These are phyloP conservation scores for Pelodiscus sinensis DNA, from an alignment of 2,113 vertebrate species.

Conservation along the genomic window DNA sequence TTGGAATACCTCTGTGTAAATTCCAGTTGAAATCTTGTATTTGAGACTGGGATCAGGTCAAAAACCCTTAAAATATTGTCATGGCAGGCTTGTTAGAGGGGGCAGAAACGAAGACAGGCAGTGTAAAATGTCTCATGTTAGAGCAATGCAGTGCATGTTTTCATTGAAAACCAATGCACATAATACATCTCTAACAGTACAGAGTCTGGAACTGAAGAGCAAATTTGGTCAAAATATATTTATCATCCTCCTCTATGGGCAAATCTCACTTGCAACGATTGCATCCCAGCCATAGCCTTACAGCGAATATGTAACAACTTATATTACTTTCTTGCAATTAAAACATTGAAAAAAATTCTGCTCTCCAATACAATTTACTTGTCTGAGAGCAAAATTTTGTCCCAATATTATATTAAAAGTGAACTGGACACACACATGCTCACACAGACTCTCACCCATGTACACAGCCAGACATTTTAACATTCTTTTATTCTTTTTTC, in stretches of 20 bases:
- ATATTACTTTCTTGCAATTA: not conserved
- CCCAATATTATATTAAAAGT: slow-evolving; percentile 10
- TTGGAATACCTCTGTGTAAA: not conserved
- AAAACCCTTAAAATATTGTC: not conserved
- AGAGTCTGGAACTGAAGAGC: not conserved
- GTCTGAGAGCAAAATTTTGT: slow-evolving; percentile 37
- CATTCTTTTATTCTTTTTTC: not conserved
- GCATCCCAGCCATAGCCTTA: rapidly evolving
- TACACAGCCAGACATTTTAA: not conserved
- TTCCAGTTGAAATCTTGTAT: not conserved
- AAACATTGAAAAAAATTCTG: not conserved
- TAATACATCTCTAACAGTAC: rapidly evolving
- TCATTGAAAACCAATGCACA: not conserved
- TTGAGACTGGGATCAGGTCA: not conserved
- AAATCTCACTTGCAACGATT: not conserved
- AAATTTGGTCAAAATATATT: not conserved
- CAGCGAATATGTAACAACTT: not conserved
- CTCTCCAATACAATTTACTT: slow-evolving; percentile 13
- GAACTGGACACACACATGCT: not conserved
- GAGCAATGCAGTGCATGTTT: not conserved
- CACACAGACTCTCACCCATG: not conserved
- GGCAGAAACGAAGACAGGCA: not conserved
- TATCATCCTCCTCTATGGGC: not conserved
- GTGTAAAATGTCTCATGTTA: not conserved
- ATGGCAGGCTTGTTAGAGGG: not conserved